These are phyloP conservation scores for Andricus curvator DNA, from an alignment of 2,888 invertebrate species.

Conservation along the genomic window DNA sequence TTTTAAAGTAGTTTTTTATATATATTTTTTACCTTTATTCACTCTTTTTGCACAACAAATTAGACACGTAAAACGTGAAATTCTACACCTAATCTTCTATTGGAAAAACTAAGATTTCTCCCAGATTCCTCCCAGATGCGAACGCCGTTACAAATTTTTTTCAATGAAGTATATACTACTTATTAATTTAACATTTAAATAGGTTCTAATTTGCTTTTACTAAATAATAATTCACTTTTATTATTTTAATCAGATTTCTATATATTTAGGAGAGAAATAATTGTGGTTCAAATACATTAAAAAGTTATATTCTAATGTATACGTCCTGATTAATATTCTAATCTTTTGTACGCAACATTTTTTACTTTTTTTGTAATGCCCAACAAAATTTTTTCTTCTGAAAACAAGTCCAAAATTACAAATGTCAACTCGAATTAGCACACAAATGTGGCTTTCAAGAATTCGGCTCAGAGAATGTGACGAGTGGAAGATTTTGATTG, in stretches of 20 bases:
- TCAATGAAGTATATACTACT: neutral
- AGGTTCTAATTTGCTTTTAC: neutral
- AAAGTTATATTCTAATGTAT: too few species aligned
- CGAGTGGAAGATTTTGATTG: constrained; percentile 29
- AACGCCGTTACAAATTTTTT: too few species aligned
- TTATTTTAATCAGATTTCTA: neutral
- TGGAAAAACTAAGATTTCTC: neutral
- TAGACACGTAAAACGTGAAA: neutral
- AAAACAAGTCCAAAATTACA: neutral
- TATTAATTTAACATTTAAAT: neutral
- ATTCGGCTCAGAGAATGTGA: neutral
- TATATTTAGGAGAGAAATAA: too few species aligned
- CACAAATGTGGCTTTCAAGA: neutral
- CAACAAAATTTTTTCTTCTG: neutral
- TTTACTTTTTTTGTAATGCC: too few species aligned
- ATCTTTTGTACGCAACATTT: too few species aligned
- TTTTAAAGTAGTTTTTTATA: too few species aligned
- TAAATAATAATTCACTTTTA: neutral
- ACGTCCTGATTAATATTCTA: too few species aligned
- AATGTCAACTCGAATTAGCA: neutral
- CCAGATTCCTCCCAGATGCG: too few species aligned
- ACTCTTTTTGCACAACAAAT: too few species aligned
- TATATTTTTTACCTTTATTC: too few species aligned
- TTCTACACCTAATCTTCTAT: neutral
- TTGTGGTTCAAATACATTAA: too few species aligned